Evolutionary conservation across 2,113 vertebrate genomes (phyloP).

Genomic region (Turnix velox): DNA sequence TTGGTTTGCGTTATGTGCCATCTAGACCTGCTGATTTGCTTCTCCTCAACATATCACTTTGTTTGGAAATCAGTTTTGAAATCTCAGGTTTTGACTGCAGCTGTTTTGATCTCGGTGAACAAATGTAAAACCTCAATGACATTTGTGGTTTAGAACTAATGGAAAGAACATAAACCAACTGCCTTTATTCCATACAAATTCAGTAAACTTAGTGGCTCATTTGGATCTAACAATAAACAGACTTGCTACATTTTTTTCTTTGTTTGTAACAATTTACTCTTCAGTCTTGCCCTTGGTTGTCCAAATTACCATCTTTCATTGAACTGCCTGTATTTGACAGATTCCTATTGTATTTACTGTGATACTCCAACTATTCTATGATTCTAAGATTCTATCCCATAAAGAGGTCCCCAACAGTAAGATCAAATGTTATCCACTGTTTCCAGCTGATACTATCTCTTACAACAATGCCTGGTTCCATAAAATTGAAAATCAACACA

Average conservation of each 20-base stretch:
- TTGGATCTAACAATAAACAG: not conserved
- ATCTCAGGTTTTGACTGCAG: not conserved
- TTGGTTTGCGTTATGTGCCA: not conserved
- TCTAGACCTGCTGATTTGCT: not conserved
- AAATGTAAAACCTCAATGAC: not conserved
- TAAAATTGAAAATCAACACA: not conserved
- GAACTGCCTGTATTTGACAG: not conserved
- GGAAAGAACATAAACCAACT: not conserved
- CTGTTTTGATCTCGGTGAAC: not conserved
- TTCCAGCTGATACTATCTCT: not conserved
- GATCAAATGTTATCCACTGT: not conserved
- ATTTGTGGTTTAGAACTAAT: not conserved
- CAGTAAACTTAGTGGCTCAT: not conserved
- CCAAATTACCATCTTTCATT: not conserved
- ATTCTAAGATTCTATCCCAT: too few species aligned
- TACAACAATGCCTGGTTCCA: not conserved
- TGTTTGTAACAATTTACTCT: not conserved
- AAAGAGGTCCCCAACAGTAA: not conserved
- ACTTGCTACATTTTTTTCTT: not conserved
- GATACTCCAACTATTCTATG: too few species aligned
- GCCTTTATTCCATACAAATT: not conserved
- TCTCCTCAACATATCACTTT: not conserved
- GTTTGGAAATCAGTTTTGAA: not conserved
- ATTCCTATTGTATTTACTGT: not conserved
- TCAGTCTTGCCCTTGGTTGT: not conserved